Conservation (phyloP, 1,140 invertebrate genomes). For the Zeugodacus cucurbitae region DNA sequence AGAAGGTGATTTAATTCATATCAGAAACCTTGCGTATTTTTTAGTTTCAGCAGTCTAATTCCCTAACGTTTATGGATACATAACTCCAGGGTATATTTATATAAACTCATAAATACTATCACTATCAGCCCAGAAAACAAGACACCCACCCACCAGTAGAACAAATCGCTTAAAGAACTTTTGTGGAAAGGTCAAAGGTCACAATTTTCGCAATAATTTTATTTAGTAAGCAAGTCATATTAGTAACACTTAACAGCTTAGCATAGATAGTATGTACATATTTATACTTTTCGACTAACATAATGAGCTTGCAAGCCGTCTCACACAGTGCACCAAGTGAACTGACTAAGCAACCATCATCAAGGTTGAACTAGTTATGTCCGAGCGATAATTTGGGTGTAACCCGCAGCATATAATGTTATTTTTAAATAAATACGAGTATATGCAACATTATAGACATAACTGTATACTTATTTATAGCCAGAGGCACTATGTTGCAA, state of each 20-base stretch:
- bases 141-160: no score
- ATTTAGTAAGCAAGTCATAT: no score
- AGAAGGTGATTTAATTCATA: no score
- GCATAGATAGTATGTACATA: no score
- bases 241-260: no score
- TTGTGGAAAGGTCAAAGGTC: not conserved
- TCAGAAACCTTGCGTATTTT: no score
- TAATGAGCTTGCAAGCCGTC: not conserved
- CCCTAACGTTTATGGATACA: no score
- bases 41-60: no score
- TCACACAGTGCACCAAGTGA: not conserved
- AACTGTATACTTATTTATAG: not conserved
- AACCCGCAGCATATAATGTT: not conserved
- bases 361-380: conserved; percentile 43
- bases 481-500: not conserved
- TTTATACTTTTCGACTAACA: not conserved
- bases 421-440: not conserved
- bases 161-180: not conserved
- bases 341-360: not conserved
- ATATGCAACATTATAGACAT: not conserved
- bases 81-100: no score
- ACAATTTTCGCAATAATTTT: not conserved
- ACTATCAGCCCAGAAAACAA: no score
- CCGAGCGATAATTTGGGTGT: conserved; percentile 30
- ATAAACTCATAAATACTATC: no score